A percentile compares a stretch with the other conserved stretches of the same genome.
phyloP scores from a whole-genome alignment of 2,113 vertebrate species.

The Charadrius vociferus region DNA sequence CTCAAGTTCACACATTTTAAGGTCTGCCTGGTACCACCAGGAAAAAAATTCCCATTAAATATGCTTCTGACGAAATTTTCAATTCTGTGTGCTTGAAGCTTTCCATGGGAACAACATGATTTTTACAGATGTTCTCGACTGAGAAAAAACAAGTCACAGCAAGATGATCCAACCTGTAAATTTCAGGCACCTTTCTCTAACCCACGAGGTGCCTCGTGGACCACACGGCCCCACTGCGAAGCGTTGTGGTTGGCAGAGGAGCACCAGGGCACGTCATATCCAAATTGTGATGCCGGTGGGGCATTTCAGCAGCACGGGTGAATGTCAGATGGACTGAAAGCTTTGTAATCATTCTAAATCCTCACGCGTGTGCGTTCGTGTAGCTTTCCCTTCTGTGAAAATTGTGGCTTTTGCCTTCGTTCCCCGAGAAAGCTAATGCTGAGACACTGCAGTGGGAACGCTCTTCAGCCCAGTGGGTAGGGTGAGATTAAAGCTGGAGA shows the following conservation, averaged over 20 bases:
- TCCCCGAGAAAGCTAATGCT: neutral
- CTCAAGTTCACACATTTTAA: neutral
- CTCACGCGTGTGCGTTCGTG: neutral
- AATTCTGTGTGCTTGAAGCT: neutral
- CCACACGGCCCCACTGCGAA: neutral
- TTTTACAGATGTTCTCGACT: neutral
- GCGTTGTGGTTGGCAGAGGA: neutral
- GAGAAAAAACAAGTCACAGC: neutral
- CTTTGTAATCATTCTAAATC: neutral
- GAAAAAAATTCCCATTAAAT: neutral
- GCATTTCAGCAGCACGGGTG: fast-evolving
- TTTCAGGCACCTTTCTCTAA: neutral
- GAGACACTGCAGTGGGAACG: neutral
- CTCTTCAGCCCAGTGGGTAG: neutral
- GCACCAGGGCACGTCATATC: neutral
- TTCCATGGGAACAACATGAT: neutral
- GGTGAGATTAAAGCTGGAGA: neutral
- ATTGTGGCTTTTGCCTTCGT: neutral
- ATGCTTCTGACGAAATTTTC: neutral
- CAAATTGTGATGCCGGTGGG: neutral
- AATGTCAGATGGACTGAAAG: neutral
- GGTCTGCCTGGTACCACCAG: neutral
- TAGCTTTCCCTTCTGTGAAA: neutral
- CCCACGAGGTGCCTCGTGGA: fast-evolving
- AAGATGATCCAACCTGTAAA: neutral